Conservation (phyloP, 2,888 invertebrate species). For the Synergus gifuensis region DNA sequence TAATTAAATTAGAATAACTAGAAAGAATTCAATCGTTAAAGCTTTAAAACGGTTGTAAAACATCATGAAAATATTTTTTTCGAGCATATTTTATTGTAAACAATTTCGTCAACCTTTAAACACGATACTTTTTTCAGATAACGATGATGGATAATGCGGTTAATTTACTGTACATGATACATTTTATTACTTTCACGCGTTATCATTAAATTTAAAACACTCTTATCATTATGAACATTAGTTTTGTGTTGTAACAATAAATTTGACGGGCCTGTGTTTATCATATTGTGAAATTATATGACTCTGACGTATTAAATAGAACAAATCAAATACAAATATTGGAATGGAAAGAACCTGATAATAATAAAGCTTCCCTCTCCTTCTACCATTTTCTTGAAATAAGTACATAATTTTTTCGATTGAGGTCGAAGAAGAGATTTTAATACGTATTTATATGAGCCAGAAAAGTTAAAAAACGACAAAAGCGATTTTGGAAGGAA, state of each 20-base stretch:
- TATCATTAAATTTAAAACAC: not conserved
- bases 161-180: no score
- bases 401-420: not conserved
- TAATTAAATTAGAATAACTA: no score
- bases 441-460: no score
- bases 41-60: no score
- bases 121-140: no score
- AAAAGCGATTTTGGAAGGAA: not conserved
- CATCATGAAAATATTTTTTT: no score
- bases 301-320: not conserved
- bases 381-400: not conserved
- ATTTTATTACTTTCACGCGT: no score
- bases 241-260: not conserved
- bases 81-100: no score
- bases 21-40: no score
- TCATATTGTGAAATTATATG: not conserved
- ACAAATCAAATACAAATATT: not conserved
- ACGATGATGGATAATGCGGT: no score
- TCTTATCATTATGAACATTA: not conserved
- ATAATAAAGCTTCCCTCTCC: not conserved
- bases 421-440: not conserved
- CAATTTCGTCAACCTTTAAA: no score
- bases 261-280: not conserved
- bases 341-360: not conserved
- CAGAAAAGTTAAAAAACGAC: not conserved